A percentile compares a stretch with the other conserved stretches of the same genome.
Conservation (phyloP, 2,113 vertebrate genomes). For the Engystomops pustulosus region DNA sequence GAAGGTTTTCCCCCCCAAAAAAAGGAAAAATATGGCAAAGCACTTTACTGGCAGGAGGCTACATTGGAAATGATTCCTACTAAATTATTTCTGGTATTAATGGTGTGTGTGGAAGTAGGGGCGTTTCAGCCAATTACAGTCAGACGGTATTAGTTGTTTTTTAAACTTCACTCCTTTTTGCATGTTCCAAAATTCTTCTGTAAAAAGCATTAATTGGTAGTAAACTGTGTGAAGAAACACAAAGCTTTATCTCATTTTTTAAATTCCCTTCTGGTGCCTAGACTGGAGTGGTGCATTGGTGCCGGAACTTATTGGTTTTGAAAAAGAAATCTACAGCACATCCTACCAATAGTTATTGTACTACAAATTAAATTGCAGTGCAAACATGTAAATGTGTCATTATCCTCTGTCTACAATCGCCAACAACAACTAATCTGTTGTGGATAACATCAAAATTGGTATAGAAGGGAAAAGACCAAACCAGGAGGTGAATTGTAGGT, state of each 20-base stretch:
- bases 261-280: no score
- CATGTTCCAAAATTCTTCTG: neutral
- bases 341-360: no score
- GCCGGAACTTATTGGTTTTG: no score
- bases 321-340: no score
- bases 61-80: neutral
- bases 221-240: no score
- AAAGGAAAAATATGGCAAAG: constrained; percentile 4
- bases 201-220: no score
- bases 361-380: no score
- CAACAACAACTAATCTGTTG: neutral
- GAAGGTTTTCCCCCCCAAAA: no score
- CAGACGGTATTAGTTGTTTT: neutral
- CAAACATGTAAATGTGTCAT: no score
- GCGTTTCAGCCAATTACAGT: neutral
- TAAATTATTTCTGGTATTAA: neutral
- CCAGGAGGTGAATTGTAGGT: neutral
- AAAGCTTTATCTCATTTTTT: no score
- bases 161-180: neutral
- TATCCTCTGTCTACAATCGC: neutral
- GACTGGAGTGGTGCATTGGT: no score
- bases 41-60: neutral
- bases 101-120: neutral
- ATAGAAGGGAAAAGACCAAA: neutral
- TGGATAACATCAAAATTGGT: neutral